Evolutionary conservation across 2,797 vertebrate species (phyloP).

Genomic region (Neostethus bicornis): DNA sequence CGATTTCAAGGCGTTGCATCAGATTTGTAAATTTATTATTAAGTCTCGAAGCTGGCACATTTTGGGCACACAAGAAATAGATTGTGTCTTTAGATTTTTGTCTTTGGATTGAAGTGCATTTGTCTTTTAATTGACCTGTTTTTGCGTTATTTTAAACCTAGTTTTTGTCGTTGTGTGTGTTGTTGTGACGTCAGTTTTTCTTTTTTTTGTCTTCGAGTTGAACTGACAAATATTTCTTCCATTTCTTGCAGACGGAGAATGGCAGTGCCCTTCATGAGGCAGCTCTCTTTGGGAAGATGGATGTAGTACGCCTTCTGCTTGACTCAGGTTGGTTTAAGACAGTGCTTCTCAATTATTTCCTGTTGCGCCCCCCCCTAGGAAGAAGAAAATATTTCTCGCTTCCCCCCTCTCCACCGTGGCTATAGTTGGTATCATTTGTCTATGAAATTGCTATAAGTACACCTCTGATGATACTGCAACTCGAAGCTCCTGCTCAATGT

Average conservation of each 20-base stretch:
- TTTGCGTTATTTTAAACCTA: constrained; percentile 17
- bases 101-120: constrained; percentile 21
- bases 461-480: too few species aligned
- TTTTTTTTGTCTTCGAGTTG: constrained; percentile 33
- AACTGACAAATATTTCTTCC: constrained; percentile 15
- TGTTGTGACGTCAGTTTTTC: constrained; percentile 32
- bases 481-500: too few species aligned
- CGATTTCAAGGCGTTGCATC: constrained; percentile 68
- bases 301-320: constrained; percentile 92
- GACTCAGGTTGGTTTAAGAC: constrained; percentile 90
- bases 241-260: constrained; percentile 88
- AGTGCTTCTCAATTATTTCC: too few species aligned
- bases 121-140: constrained; percentile 12
- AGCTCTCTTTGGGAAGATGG: constrained; percentile 94
- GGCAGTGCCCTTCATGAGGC: constrained; percentile 96
- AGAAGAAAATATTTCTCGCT: too few species aligned
- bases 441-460: too few species aligned
- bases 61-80: too few species aligned
- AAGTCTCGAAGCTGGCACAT: constrained; percentile 21
- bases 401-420: too few species aligned
- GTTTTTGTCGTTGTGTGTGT: constrained; percentile 33
- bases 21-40: constrained; percentile 41
- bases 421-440: too few species aligned
- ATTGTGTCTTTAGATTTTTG: too few species aligned
- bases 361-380: too few species aligned